Base-by-base conservation (phyloP, 1,140 invertebrate genomes). In the Hypsibius dujardini region DNA sequence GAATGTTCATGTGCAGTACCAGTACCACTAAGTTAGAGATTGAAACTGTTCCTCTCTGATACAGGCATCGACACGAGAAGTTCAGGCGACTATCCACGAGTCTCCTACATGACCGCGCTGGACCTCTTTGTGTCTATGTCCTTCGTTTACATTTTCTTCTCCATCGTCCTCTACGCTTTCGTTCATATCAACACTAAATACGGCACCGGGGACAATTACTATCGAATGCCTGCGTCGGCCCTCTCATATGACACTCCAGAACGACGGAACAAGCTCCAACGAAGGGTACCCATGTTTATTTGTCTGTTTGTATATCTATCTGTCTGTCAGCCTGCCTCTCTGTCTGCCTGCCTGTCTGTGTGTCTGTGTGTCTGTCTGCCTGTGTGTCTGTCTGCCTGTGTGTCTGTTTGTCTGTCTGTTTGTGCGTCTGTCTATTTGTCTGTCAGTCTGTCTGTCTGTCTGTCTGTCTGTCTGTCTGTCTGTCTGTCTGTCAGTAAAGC, bases 61-160 rank as follows among this genome's bases (percentile, higher is more conserved):
- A 70, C 74, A 85, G 84, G 83, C 60, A 83, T 84, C 45, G 85
- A 83, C 47, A 84, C 84, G 76, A 83, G 83, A 12, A 82, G 82
- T 7, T 75, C 84, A 50, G 80, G 82, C n/a, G 80, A 81, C 69
- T 77, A 84, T 71, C 84, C 84, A n/a, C 78, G 81, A 72, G 83
- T 85, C 12, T 80, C 81, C 1, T 94, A 94, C 76, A 89, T 90
- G 2, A 95, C 90, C 1, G 90, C 90, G 0, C 79, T 95, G 1
- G 90, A 95, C 79, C 91, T 90, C 86, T 96, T 94, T 78, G 83
- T 95, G 7, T 82, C 93, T 47, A 90, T 92, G 86, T 92, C 90
- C 76, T 93, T 95, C 77, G 87, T 89, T 46, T 96, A 93, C 77
- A 92, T 90, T 76, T 92, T 95, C 74, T 90, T 90, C 0, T 93